Percentiles rank a stretch among this genome's conserved stretches.
phyloP scores from a whole-genome alignment of 1,140 invertebrate species.

The Drosophila biarmipes region DNA sequence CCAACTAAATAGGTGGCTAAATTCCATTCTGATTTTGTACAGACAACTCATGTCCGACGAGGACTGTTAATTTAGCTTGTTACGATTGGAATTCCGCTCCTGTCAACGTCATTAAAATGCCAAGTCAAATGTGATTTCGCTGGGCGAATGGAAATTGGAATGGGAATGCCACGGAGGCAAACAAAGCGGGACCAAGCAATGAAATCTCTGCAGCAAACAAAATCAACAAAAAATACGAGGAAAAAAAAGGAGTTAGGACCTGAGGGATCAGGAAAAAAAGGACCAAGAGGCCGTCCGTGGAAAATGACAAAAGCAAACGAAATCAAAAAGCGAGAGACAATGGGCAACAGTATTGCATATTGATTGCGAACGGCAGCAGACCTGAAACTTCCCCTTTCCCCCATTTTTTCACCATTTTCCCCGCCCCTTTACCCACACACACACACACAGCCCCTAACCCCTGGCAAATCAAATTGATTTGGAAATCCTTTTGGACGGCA shows the following conservation, averaged over 20 bases:
- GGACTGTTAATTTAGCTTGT: constrained; percentile 31
- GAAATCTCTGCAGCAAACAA: constrained; percentile 64
- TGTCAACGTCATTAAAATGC: constrained; percentile 71
- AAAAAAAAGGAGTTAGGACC: constrained; percentile 3
- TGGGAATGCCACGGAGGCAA: constrained; percentile 39
- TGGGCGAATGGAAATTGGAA: constrained; percentile 23
- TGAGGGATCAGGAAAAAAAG: constrained; percentile 1
- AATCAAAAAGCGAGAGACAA: constrained; percentile 73
- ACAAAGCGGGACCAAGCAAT: constrained; percentile 56
- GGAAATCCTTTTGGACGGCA: constrained; percentile 65
- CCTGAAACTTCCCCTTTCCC: constrained; percentile 23
- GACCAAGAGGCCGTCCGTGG: constrained; percentile 35
- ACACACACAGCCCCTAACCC: constrained; percentile 18
- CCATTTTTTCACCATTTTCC: neutral
- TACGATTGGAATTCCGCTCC: constrained; percentile 45
- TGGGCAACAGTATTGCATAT: constrained; percentile 76
- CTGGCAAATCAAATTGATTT: constrained; percentile 77
- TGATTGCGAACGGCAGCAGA: constrained; percentile 62
- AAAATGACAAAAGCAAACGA: constrained; percentile 80
- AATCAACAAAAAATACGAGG: constrained; percentile 20
- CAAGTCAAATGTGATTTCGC: constrained; percentile 74
- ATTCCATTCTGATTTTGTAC: neutral
- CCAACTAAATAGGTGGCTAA: too few species aligned
- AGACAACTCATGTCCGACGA: constrained; percentile 1
- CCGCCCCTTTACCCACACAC: neutral